Evolutionary conservation across 2,797 vertebrate genomes (phyloP).

Genomic region (Geotrypetes seraphini): DNA sequence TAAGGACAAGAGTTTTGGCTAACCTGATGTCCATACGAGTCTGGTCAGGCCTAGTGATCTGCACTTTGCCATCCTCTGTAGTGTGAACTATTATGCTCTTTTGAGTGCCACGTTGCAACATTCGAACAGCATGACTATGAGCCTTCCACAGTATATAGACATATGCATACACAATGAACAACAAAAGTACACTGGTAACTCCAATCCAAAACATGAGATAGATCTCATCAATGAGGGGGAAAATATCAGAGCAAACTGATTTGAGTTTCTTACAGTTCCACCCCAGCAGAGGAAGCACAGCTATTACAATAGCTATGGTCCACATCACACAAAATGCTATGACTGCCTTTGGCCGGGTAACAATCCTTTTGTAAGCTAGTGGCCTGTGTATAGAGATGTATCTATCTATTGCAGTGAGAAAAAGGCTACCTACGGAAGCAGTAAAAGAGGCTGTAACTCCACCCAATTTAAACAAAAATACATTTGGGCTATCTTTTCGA

Average conservation of each 20-base stretch:
- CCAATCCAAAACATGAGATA: constrained; percentile 99
- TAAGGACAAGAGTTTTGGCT: constrained; percentile 97
- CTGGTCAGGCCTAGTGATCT: constrained; percentile 87
- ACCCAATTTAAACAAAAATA: constrained; percentile 95
- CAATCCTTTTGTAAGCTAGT: constrained; percentile 90
- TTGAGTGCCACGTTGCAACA: constrained; percentile 92
- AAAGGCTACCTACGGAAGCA: constrained; percentile 93
- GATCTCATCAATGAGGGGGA: constrained; percentile 91
- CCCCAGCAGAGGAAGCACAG: constrained; percentile 89
- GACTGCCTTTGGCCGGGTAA: constrained; percentile 93
- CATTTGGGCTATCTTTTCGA: constrained; percentile 88
- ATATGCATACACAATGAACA: constrained; percentile 97
- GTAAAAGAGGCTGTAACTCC: constrained; percentile 97
- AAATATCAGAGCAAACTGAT: constrained; percentile 92
- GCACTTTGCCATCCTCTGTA: constrained; percentile 89
- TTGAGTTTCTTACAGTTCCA: constrained; percentile 98
- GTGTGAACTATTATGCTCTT: constrained; percentile 94
- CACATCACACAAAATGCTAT: constrained; percentile 98
- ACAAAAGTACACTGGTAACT: constrained; percentile 81
- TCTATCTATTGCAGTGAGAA: constrained; percentile 95
- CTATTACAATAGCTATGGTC: constrained; percentile 91
- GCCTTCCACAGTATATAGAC: constrained; percentile 98
- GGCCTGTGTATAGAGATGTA: constrained; percentile 98
- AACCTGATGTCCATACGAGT: constrained; percentile 96
- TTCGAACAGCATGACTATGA: constrained; percentile 89